Percentiles rank a stretch among this genome's conserved stretches.
Evolutionary conservation across 1,140 invertebrate genomes (phyloP).

Genomic region (Cataglyphis hispanica): DNA sequence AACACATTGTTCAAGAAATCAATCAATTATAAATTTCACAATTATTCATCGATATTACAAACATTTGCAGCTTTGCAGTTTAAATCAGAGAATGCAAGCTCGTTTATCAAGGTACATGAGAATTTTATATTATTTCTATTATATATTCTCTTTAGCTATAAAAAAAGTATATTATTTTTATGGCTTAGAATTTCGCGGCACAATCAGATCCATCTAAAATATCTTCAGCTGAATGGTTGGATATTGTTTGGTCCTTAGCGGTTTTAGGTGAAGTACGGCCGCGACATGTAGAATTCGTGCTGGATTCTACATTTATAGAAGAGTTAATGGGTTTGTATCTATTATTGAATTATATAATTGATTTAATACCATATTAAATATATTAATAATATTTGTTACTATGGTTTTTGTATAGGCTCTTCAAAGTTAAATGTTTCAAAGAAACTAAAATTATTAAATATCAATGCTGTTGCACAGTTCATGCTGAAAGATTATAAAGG

Average conservation of each 20-base stretch:
- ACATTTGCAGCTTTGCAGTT: conserved; percentile 36
- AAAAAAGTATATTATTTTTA: conserved; percentile 13
- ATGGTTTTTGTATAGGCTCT: not conserved
- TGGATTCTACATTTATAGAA: conserved; percentile 6
- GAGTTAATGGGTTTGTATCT: conserved; percentile 12
- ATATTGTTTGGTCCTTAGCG: conserved; percentile 42
- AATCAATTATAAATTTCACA: conserved; percentile 4
- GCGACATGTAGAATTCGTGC: not conserved
- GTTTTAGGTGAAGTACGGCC: not conserved
- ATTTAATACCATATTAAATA: not conserved
- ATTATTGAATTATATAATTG: not conserved
- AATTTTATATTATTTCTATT: not conserved
- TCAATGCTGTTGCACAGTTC: conserved; percentile 48
- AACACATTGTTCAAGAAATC: conserved; percentile 13
- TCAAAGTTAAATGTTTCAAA: conserved; percentile 32
- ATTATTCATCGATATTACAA: conserved; percentile 45
- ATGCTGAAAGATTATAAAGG: conserved; percentile 38
- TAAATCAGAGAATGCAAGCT: conserved; percentile 1
- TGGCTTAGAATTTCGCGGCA: not conserved
- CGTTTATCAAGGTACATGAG: conserved; percentile 13
- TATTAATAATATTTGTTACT: conserved; percentile 18
- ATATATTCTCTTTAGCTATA: not conserved
- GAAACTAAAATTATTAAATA: conserved; percentile 48
- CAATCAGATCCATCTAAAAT: not conserved
- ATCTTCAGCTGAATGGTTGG: conserved; percentile 4